Percentiles rank a stretch among this genome's conserved stretches.
Evolutionary conservation across 2,113 vertebrate genomes (phyloP).

Genomic region (Anolis carolinensis): DNA sequence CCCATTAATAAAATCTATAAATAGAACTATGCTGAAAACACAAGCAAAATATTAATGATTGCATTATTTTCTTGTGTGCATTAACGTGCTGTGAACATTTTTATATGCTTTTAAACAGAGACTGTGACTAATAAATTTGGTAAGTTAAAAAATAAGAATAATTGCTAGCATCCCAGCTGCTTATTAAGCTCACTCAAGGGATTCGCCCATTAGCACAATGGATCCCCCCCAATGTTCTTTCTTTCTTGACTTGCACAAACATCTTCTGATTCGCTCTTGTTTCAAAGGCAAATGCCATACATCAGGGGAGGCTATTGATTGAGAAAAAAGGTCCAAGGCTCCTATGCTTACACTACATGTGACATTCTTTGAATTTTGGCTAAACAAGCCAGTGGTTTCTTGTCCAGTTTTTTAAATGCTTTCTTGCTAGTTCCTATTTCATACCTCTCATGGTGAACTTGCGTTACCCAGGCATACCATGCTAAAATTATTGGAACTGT

Average conservation of each 20-base stretch:
- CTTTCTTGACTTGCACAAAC: too few species aligned
- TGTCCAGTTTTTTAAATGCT: neutral
- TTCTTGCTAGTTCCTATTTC: neutral
- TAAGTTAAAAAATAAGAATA: neutral
- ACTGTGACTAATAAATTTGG: neutral
- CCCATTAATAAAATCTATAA: neutral
- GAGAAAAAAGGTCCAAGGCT: neutral
- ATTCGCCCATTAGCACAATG: neutral
- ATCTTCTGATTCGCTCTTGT: neutral
- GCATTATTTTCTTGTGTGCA: neutral
- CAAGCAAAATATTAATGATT: neutral
- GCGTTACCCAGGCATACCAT: neutral
- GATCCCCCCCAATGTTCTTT: neutral
- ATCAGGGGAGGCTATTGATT: neutral
- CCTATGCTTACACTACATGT: neutral
- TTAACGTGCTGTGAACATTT: too few species aligned
- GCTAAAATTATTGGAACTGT: neutral
- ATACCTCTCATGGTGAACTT: neutral
- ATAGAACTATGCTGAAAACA: neutral
- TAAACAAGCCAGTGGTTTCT: neutral
- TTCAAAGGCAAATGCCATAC: neutral
- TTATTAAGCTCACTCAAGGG: neutral
- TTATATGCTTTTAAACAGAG: neutral
- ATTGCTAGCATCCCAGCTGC: neutral
- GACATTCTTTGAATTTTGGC: neutral